phyloP scores from a whole-genome alignment of 1,140 invertebrate species.

The Zelostemma sp. region DNA sequence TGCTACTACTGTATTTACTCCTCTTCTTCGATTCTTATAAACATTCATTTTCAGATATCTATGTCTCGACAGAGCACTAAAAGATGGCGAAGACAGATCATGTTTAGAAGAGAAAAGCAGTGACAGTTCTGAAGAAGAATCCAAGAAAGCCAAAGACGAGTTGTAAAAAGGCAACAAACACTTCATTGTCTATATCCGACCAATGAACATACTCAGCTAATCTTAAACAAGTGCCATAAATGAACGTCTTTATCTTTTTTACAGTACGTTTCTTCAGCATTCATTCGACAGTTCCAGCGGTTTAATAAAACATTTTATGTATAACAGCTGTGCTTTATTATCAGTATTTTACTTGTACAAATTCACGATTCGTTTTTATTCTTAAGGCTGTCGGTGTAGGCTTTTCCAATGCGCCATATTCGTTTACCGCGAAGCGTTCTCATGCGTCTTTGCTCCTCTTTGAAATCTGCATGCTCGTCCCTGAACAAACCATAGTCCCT shows the following conservation, averaged over 20 bases:
- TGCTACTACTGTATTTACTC: background rate
- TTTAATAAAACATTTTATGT: slow-evolving; percentile 8
- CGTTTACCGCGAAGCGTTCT: slow-evolving; percentile 83
- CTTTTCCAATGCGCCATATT: slow-evolving; percentile 67
- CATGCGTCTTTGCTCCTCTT: slow-evolving; percentile 87
- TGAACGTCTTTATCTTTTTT: background rate
- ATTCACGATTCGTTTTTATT: slow-evolving; percentile 10
- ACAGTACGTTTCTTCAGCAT: no score
- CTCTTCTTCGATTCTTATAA: no score
- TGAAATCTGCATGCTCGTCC: slow-evolving; percentile 94
- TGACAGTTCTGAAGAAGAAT: slow-evolving; percentile 53
- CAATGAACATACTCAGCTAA: slow-evolving; percentile 1
- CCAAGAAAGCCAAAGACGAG: slow-evolving; percentile 48
- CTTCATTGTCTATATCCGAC: no score
- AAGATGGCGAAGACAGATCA: slow-evolving; percentile 71
- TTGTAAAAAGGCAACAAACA: no score
- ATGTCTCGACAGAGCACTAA: slow-evolving; percentile 78
- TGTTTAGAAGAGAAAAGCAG: slow-evolving; percentile 73
- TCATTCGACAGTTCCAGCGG: background rate
- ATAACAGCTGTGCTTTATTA: slow-evolving; percentile 4
- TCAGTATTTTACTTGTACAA: background rate
- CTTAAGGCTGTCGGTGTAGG: slow-evolving; percentile 16
- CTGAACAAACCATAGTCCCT: slow-evolving; percentile 84
- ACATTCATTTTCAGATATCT: slow-evolving; percentile 70
- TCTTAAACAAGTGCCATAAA: background rate